Percentiles rank a stretch among this genome's conserved stretches.
These are phyloP conservation scores for Coenonympha arcania DNA, from an alignment of 2,888 invertebrate species.

Conservation along the genomic window DNA sequence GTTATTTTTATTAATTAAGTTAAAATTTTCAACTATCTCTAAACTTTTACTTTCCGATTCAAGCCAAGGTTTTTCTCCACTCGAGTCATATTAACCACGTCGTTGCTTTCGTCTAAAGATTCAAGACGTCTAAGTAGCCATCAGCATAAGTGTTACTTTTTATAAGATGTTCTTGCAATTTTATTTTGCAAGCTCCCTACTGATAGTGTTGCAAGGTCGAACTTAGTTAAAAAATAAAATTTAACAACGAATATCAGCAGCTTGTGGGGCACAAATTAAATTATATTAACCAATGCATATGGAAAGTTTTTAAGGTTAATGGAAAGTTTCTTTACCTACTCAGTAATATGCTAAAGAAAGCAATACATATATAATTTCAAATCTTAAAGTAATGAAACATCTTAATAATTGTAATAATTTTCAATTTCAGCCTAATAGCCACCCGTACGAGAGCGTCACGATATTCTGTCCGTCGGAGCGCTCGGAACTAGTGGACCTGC, in stretches of 20 bases:
- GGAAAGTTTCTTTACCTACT: no score
- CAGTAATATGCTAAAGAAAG: no score
- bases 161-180: slow-evolving; percentile 23
- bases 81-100: slow-evolving; percentile 18
- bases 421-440: slow-evolving; percentile 81
- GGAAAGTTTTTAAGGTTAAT: no score
- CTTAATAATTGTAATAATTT: no score
- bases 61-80: slow-evolving; percentile 1
- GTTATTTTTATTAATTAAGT: no score
- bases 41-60: not conserved
- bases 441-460: slow-evolving; percentile 87
- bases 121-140: slow-evolving; percentile 18
- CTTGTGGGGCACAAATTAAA: no score
- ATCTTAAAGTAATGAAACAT: no score
- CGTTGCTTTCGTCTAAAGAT: slow-evolving; percentile 16
- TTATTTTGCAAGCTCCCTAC: slow-evolving; percentile 9
- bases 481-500: slow-evolving; percentile 79
- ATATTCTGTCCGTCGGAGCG: slow-evolving; percentile 87
- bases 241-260: no score
- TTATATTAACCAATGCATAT: no score
- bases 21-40: not conserved
- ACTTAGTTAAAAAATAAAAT: not conserved
- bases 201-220: slow-evolving; percentile 6
- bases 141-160: slow-evolving; percentile 30
- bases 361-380: no score